phyloP scores from a whole-genome alignment of 2,888 invertebrate species.

The Helobdella robusta region DNA sequence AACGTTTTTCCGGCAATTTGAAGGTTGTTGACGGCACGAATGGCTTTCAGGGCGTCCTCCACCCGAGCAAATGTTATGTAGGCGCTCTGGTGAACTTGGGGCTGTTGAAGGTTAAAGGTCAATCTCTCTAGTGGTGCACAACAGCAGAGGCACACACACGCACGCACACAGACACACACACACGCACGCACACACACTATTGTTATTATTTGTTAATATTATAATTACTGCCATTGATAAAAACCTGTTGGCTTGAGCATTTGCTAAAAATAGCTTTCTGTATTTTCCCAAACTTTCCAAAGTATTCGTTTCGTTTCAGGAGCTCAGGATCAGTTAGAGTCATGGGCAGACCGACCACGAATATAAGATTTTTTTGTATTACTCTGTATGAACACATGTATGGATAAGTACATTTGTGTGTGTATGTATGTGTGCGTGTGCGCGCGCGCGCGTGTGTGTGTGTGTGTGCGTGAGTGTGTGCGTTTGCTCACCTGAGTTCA shows the following conservation, averaged over 20 bases:
- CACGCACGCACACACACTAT: too few relatives aligned
- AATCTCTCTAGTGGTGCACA: too few relatives aligned
- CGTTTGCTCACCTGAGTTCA: constrained; percentile 59
- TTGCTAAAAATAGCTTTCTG: constrained; percentile 75
- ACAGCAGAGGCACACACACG: too few relatives aligned
- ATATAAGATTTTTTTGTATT: constrained; percentile 96
- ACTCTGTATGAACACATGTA: constrained; percentile 60
- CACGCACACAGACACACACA: too few relatives aligned
- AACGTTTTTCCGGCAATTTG: constrained; percentile 74
- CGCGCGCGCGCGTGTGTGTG: too few relatives aligned
- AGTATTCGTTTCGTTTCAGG: constrained; percentile 93
- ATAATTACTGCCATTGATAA: too few relatives aligned
- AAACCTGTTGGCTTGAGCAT: background rate
- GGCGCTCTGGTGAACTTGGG: constrained; percentile 80
- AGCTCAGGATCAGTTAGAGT: constrained; percentile 91
- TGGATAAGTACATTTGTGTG: too few relatives aligned
- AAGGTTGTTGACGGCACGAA: constrained; percentile 77
- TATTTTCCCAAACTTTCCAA: constrained; percentile 98
- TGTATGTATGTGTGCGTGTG: background rate
- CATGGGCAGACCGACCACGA: constrained; percentile 93
- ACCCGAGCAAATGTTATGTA: constrained; percentile 84
- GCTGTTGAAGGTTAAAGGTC: too few relatives aligned
- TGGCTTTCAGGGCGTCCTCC: constrained; percentile 90
- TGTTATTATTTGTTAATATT: too few relatives aligned
- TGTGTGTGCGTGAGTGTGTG: background rate